Percentiles rank a stretch among this genome's conserved stretches.
These are phyloP conservation scores for Emydura subglobosa DNA, from an alignment of 2,113 vertebrate species.

Conservation along the genomic window DNA sequence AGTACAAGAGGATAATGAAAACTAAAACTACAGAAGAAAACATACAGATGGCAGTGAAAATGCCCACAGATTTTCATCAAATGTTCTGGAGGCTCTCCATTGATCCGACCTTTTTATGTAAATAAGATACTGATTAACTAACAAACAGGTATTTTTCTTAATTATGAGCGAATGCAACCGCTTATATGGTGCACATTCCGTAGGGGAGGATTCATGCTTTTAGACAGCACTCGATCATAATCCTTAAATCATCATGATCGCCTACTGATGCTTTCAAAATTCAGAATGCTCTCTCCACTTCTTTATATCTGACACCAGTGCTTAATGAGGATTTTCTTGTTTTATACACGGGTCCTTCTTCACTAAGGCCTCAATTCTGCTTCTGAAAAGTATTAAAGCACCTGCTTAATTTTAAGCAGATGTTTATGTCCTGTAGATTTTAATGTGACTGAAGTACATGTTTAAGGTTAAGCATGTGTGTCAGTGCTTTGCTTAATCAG, in stretches of 20 bases:
- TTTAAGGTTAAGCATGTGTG: neutral
- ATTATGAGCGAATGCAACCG: neutral
- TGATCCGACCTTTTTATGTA: neutral
- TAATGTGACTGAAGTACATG: fast-evolving
- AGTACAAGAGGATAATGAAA: neutral
- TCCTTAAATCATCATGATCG: neutral
- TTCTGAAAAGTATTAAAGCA: neutral
- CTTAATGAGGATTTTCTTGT: neutral
- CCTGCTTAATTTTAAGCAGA: neutral
- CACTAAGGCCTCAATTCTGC: neutral
- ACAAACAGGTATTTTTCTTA: neutral
- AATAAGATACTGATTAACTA: neutral
- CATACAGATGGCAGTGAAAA: conserved; percentile 35
- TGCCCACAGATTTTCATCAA: conserved; percentile 34
- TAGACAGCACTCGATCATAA: neutral
- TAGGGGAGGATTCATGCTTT: neutral
- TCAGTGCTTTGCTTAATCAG: neutral
- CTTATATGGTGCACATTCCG: neutral
- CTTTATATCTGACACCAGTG: neutral
- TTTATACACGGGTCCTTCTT: neutral
- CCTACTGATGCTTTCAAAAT: neutral
- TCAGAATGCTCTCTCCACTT: neutral
- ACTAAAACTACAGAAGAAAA: conserved; percentile 37
- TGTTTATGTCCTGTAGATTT: neutral
- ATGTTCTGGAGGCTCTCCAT: conserved; percentile 23